Evolutionary conservation across 2,888 invertebrate species (phyloP).

Genomic region (Eilema griseolum): DNA sequence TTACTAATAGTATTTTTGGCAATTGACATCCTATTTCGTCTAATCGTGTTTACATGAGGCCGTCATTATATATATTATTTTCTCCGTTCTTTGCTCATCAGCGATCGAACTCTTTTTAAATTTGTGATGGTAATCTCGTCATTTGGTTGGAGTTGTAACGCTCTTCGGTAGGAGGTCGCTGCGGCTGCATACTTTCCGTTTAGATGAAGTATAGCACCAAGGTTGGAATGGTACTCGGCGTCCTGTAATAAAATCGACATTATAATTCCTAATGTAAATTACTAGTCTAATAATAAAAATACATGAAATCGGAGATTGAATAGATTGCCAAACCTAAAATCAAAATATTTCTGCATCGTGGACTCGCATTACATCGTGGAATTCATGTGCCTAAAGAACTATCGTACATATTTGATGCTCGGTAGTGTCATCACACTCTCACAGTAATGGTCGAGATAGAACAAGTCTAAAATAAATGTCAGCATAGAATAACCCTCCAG

Average conservation of each 20-base stretch:
- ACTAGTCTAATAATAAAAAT: background rate
- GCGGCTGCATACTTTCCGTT: slow-evolving; percentile 96
- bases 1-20: slow-evolving; percentile 73
- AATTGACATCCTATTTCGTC: slow-evolving; percentile 76
- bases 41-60: slow-evolving; percentile 47
- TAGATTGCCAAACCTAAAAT: too few species aligned
- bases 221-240: slow-evolving; percentile 96
- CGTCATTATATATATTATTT: slow-evolving; percentile 58
- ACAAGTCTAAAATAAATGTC: too few species aligned
- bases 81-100: slow-evolving; percentile 75
- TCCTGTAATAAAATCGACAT: slow-evolving; percentile 85
- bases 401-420: too few species aligned
- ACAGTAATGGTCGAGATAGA: too few species aligned
- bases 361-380: too few species aligned
- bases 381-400: too few species aligned
- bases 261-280: background rate
- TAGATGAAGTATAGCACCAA: slow-evolving; percentile 97
- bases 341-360: too few species aligned
- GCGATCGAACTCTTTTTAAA: slow-evolving; percentile 87
- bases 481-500: too few species aligned
- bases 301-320: too few species aligned
- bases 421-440: too few species aligned
- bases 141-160: slow-evolving; percentile 94
- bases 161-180: slow-evolving; percentile 94
- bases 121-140: slow-evolving; percentile 96